Conservation (phyloP, 2,888 invertebrate genomes). For the Platerodrilus igneus region DNA sequence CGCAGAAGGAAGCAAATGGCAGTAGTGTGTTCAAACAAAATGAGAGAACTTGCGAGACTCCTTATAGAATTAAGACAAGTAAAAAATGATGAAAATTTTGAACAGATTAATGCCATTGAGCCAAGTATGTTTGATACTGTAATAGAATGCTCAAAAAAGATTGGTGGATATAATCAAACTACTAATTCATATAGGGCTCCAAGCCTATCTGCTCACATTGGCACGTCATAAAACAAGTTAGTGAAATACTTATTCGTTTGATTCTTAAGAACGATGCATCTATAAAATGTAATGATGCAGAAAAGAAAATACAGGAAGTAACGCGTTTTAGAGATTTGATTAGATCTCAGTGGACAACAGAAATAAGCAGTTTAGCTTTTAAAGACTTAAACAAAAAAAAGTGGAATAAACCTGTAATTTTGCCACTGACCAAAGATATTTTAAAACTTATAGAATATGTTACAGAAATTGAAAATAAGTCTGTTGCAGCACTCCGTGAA, state of each 20-base stretch:
- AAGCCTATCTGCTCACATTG: conserved; percentile 11
- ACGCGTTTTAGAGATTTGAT: conserved; percentile 15
- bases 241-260: conserved; percentile 9
- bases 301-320: conserved; percentile 14
- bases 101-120: conserved; percentile 4
- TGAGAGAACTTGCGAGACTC: conserved; percentile 14
- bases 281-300: conserved; percentile 9
- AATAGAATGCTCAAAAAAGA: conserved; percentile 7
- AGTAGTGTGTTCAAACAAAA: conserved; percentile 12
- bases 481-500: conserved; percentile 7
- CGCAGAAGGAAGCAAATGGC: conserved; percentile 11
- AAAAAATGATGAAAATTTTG: not conserved
- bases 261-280: conserved; percentile 11
- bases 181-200: conserved; percentile 13
- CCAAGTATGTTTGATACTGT: conserved; percentile 9
- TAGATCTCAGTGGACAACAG: conserved; percentile 13
- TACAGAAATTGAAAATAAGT: conserved; percentile 5
- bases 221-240: conserved; percentile 14
- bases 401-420: conserved; percentile 15
- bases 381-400: conserved; percentile 16
- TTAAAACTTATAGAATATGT: conserved; percentile 17
- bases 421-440: conserved; percentile 17
- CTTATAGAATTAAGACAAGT: conserved; percentile 17
- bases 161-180: conserved; percentile 12
- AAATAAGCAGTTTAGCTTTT: conserved; percentile 16